A percentile compares a stretch with the other conserved stretches of the same genome.
Evolutionary conservation across 2,113 vertebrate species (phyloP).

Genomic region (Tragulus kanchil): DNA sequence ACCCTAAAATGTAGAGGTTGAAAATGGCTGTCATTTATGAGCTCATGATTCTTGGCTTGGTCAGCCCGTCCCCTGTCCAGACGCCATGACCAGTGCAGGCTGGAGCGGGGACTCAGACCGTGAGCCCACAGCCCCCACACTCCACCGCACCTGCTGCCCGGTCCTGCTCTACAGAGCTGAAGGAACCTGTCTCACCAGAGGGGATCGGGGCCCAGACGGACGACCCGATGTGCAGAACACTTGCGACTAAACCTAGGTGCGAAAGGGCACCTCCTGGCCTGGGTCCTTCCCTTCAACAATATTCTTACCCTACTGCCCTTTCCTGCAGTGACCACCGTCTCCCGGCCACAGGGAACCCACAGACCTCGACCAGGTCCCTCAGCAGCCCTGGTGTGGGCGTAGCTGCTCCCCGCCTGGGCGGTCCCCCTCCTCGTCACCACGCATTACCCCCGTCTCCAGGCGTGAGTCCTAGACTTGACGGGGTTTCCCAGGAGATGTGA

Average conservation of each 20-base stretch:
- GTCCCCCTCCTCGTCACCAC: not conserved
- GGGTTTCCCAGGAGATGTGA: not conserved
- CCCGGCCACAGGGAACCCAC: not conserved
- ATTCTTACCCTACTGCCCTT: not conserved
- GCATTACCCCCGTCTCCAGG: not conserved
- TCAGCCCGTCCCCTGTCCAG: not conserved
- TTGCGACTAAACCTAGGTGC: no score
- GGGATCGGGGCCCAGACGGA: fast-evolving
- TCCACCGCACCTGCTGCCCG: not conserved
- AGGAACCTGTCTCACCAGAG: not conserved
- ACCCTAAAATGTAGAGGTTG: not conserved
- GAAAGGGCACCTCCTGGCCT: not conserved
- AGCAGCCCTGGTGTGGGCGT: no score
- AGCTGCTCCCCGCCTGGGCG: no score
- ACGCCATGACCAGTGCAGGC: not conserved
- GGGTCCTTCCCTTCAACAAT: not conserved
- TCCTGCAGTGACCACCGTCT: not conserved
- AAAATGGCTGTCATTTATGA: not conserved
- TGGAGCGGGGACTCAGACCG: fast-evolving
- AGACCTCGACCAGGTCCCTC: no score
- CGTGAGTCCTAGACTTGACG: fast-evolving
- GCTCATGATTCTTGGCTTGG: not conserved
- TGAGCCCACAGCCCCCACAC: not conserved
- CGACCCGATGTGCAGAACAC: fast-evolving
- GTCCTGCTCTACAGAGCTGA: not conserved